phyloP scores from a whole-genome alignment of 2,888 invertebrate genomes.

The Eristalis intricaria region DNA sequence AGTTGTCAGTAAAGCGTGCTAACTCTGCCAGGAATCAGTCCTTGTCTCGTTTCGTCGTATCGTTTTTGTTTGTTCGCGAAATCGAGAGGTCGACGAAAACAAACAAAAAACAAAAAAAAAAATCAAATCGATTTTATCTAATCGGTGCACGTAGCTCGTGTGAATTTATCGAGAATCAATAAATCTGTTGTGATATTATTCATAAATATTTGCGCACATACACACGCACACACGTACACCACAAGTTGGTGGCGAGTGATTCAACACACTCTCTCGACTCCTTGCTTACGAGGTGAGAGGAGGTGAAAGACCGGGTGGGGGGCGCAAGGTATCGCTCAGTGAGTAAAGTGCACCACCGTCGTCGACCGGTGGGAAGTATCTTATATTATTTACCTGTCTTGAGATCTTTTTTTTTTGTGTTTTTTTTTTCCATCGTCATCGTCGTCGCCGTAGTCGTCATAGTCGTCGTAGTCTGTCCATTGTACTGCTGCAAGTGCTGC shows the following conservation, averaged over 20 bases:
- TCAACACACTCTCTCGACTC: neutral
- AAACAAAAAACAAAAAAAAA: too few species aligned
- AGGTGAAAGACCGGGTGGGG: slow-evolving; percentile 15
- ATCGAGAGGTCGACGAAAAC: neutral
- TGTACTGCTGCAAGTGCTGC: slow-evolving; percentile 58
- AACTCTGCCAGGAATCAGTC: neutral
- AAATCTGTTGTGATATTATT: slow-evolving; percentile 56
- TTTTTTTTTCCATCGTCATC: neutral
- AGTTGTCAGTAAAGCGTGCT: neutral
- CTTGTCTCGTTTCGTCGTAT: neutral
- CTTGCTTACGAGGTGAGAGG: slow-evolving; percentile 3
- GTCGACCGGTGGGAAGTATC: slow-evolving; percentile 64
- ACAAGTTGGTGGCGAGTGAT: neutral
- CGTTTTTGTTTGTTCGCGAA: neutral
- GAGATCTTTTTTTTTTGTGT: slow-evolving; percentile 15
- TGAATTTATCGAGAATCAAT: slow-evolving; percentile 63
- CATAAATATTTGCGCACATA: slow-evolving; percentile 47
- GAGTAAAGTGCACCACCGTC: slow-evolving; percentile 61
- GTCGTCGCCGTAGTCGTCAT: neutral
- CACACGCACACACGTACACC: neutral
- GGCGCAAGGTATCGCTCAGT: slow-evolving; percentile 59
- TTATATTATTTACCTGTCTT: slow-evolving; percentile 64
- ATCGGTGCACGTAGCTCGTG: slow-evolving; percentile 57
- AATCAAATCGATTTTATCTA: slow-evolving; percentile 26
- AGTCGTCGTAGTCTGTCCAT: slow-evolving; percentile 46